Conservation (phyloP, 2,888 invertebrate genomes). For the Cactoblastis cactorum region DNA sequence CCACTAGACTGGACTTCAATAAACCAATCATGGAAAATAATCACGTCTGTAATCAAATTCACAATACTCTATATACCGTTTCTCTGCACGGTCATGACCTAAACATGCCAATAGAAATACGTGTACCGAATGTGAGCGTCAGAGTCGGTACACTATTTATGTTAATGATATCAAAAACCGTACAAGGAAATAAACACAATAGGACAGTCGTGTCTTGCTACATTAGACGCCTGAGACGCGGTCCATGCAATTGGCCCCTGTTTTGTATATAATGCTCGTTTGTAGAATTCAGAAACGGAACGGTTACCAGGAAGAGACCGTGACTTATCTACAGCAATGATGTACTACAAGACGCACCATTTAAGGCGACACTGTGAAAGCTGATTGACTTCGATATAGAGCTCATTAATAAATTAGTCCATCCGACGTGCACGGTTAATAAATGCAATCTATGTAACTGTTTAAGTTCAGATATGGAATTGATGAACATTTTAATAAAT, state of each 20-base stretch:
- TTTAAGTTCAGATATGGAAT: constrained; percentile 5
- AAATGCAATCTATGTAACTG: constrained; percentile 8
- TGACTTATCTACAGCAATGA: constrained; percentile 66
- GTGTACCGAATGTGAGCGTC: constrained; percentile 65
- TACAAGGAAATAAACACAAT: constrained; percentile 75
- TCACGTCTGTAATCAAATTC: constrained; percentile 35
- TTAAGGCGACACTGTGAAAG: constrained; percentile 52
- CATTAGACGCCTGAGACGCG: constrained; percentile 65
- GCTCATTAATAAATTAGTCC: constrained; percentile 34
- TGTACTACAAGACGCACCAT: constrained; percentile 47
- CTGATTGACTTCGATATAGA: constrained; percentile 61
- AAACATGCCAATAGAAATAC: constrained; percentile 49
- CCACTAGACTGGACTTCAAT: not conserved
- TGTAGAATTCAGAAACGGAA: constrained; percentile 66
- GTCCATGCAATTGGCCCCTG: constrained; percentile 65
- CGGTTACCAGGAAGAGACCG: constrained; percentile 61
- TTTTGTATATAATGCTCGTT: constrained; percentile 75
- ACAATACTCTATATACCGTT: constrained; percentile 41
- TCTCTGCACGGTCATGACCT: constrained; percentile 39
- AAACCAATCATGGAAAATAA: constrained; percentile 9
- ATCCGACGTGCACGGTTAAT: constrained; percentile 9
- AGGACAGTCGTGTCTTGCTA: constrained; percentile 71
- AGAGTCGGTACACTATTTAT: constrained; percentile 63
- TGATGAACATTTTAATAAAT: constrained; percentile 14
- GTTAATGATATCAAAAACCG: constrained; percentile 73